Evolutionary conservation across 2,888 invertebrate genomes (phyloP).

Genomic region (Eristalis tenax): DNA sequence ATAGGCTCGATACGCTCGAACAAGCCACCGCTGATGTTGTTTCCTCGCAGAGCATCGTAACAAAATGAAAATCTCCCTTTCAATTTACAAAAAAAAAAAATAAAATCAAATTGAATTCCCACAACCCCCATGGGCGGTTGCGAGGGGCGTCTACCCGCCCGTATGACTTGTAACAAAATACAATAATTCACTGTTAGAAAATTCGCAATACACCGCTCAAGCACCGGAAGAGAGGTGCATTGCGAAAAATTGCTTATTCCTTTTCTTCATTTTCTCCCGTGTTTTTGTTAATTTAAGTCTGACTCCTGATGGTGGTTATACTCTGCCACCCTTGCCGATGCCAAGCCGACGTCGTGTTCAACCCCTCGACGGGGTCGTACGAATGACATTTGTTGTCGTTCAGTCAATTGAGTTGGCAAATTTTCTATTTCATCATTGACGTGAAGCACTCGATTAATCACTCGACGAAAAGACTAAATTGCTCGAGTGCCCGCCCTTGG

Average conservation of each 20-base stretch:
- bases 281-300: neutral
- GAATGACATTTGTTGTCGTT: constrained; percentile 14
- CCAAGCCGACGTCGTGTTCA: neutral
- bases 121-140: neutral
- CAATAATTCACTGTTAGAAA: constrained; percentile 1
- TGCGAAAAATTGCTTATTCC: constrained; percentile 34
- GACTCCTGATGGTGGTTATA: constrained; percentile 39
- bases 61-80: neutral
- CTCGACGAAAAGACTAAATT: constrained; percentile 25
- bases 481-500: neutral
- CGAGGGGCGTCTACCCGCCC: neutral
- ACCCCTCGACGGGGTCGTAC: neutral
- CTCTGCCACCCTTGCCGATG: constrained; percentile 26
- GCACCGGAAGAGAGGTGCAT: constrained; percentile 48
- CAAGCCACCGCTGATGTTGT: constrained; percentile 2
- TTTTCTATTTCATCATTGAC: constrained; percentile 35
- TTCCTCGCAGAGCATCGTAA: neutral
- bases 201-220: constrained; percentile 34
- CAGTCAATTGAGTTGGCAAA: constrained; percentile 29
- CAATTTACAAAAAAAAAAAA: neutral
- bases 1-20: constrained; percentile 30
- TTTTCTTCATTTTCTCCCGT: neutral
- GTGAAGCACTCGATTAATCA: constrained; percentile 41
- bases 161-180: neutral
- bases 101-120: neutral